Evolutionary conservation across 2,797 vertebrate species (phyloP), one percentile per base, ranked within the genome.

Genomic region (Leucoraja ocellata): DNA sequence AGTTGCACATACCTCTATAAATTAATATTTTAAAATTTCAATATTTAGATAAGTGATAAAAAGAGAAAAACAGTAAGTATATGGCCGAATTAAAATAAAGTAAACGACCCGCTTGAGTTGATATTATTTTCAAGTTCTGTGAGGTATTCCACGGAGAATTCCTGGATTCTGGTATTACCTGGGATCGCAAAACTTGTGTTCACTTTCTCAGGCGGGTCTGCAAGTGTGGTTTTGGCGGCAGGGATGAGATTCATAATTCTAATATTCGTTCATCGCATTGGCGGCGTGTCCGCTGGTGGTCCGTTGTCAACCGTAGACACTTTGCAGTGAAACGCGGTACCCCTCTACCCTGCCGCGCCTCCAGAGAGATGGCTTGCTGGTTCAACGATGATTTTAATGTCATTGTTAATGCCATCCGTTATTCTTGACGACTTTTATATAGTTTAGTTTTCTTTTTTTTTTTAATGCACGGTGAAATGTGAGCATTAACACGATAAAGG

Each of bases 21-120:
- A 92, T 92, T 92, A 54, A n/a, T 92, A 58, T 54, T 54, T 92
- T 92, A 4, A 76, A 74, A 25, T 76, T 54, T 92, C 39, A 76
- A 92, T 92, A 91, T 73, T 91, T 91, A 92, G 90, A 74, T 76
- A 92, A 76, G 71, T 71, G 23, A 92, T 91, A 46, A 68, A 91
- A n/a, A 46, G n/a, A 13, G 3, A 7, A 13, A 46, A 58, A 76
- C 23, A 46, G 36, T 73, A 25, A 91, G 36, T 28, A 91, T 73
- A 25, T 32, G 68, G 11, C 21, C 32, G 46, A 91, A 73, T 68
- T 16, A 46, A 91, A 73, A 54, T 54, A 90, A 32, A 73, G 36
- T 32, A 28, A 23, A 74, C 46, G 10, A 74, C 39, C 63, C 84
- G 46, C 46, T 68, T 68, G 16, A 88, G n/a, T 88, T 68, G n/a